Evolutionary conservation across 2,888 invertebrate species (phyloP), one percentile per base, ranked within the genome.

Genomic region (Lamproptera curius): DNA sequence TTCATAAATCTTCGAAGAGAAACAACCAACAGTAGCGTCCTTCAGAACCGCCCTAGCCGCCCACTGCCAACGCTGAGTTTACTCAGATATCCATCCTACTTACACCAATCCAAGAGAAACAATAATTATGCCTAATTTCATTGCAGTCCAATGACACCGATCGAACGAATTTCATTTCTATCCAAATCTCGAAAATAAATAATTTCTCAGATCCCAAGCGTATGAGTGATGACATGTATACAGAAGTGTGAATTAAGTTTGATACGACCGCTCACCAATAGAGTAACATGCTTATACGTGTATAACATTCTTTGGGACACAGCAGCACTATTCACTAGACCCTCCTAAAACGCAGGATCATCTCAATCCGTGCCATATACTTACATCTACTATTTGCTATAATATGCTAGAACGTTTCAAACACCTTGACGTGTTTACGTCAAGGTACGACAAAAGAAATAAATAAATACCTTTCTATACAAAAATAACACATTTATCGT

Each of bases 381-480:
- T 80, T 81, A 50, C 31, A 57, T 61, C 80, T 82, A 85, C 61
- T 76, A 80, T 82, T 84, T 59, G 70, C 85, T 85, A 86, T 61
- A 70, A 70, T 66, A 70, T 56, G 54, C 47, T 51, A 53, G 67
- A 73, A 70, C 47, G 50, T 56, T 54, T 59, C 62, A 70, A 82
- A 76, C 80, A 80, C 81, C 74, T 62, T 63, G n/a, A n/a, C n/a
- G n/a, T n/a, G n/a, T n/a, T n/a, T n/a, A 26, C 34, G 49, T 76
- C 74, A 71, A 73, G 63, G 63, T 73, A 73, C 62, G 67, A 69
- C 65, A 73, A 75, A 76, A 85, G 82, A 76, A 85, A 85, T 83
- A 86, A 85, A 86, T 85, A 85, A 81, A 83, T 85, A 84, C 80
- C 78, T 76, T 73, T 84, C 82, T 85, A 83, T 85, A 85, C 76